Evolutionary conservation across 64 coral and sea anemone species (phyloP).

Genomic region (Catalaphyllia jardinei): DNA sequence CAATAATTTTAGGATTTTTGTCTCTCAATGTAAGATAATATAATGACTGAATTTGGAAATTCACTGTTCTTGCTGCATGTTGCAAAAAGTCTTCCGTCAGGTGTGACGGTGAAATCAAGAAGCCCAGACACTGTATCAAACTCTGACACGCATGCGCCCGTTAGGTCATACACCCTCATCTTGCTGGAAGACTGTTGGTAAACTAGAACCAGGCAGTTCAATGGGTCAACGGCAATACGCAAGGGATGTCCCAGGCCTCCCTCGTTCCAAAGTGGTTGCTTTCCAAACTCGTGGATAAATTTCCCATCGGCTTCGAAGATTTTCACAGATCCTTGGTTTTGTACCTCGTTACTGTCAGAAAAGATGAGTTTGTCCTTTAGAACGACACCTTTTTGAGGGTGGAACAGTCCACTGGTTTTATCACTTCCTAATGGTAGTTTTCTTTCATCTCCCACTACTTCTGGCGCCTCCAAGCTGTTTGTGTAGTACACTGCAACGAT

Average conservation of each 20-base stretch:
- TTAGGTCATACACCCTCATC: slow-evolving; percentile 40
- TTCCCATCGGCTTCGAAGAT: slow-evolving; percentile 18
- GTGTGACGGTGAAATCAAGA: slow-evolving; percentile 20
- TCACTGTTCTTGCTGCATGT: slow-evolving; percentile 36
- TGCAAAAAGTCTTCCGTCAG: not conserved
- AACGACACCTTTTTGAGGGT: slow-evolving; percentile 28
- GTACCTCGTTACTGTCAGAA: slow-evolving; percentile 12
- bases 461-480: slow-evolving; percentile 28
- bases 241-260: slow-evolving; percentile 23
- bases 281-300: slow-evolving; percentile 7
- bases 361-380: slow-evolving; percentile 36
- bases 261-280: slow-evolving; percentile 42
- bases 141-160: slow-evolving; percentile 28
- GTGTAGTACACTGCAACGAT: slow-evolving; percentile 43
- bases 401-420: not conserved
- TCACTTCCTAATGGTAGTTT: not conserved
- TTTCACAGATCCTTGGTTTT: slow-evolving; percentile 33
- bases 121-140: slow-evolving; percentile 28
- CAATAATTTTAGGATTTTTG: not conserved
- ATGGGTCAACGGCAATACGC: slow-evolving; percentile 32
- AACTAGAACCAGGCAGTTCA: slow-evolving; percentile 12
- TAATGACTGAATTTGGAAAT: slow-evolving; percentile 32
- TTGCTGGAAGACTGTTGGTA: slow-evolving; percentile 19
- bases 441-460: slow-evolving; percentile 16
- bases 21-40: slow-evolving; percentile 26